Evolutionary conservation across 2,888 invertebrate genomes (phyloP), one percentile per base, ranked within the genome.

Genomic region (Drosophila mercatorum): DNA sequence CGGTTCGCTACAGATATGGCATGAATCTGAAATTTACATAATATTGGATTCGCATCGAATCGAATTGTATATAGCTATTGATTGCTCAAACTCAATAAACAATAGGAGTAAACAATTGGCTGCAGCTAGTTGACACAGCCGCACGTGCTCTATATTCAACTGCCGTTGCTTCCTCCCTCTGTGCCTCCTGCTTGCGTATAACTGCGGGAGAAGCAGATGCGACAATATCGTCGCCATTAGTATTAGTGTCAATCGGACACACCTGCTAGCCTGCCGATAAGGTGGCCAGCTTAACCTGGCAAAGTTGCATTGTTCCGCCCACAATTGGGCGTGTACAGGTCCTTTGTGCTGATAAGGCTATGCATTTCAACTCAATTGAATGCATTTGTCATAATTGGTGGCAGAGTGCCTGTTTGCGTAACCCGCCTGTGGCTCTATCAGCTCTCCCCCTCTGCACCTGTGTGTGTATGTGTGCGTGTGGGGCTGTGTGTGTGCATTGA

Each of bases 351-450:
- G 79, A 84, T 89, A 83, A 68, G 74, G 68, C 56, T 69, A 76
- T 67, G 72, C 80, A 79, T 81, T 75, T 78, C 66, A 87, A 72
- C 70, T 83, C 83, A 75, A 80, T 85, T 88, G 55, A 68, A 70
- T 82, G 88, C 83, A 84, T 89, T 89, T 89, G 76, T 84, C 87
- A 87, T 89, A 89, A 84, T 89, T 81, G 89, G 55, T 52, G 44
- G 31, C 47, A 46, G 59, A 60, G 11, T 61, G 51, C 43, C 38
- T 53, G 47, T 40, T 59, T 36, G 46, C 26, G 5, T 36, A 26
- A 11, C 44, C 14, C 10, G 44, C 22, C 36, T 41, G 12, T 26
- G 22, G 14, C 40, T 5, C 38, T 28, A 10, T 14, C 14, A 11
- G 1, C 14, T 14, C 26, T 5, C 14, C 26, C 26, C 14, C 38